Percentiles rank a stretch among this genome's conserved stretches.
Conservation (phyloP, 2,888 invertebrate species). For the Nesidiocoris tenuis region DNA sequence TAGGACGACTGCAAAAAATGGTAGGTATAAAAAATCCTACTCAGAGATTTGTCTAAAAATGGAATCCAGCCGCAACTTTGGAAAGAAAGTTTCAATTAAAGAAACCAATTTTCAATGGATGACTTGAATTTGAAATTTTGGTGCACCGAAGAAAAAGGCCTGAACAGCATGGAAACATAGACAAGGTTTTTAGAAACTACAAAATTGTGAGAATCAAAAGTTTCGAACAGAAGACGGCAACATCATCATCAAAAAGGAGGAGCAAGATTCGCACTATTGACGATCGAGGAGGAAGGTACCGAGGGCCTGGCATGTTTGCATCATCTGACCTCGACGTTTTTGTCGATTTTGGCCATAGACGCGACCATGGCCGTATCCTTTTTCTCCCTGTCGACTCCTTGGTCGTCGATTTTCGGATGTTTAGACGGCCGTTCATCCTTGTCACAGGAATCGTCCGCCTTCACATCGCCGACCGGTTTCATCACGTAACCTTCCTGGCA, state of each 20-base stretch:
- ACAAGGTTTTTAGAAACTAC: too few species aligned
- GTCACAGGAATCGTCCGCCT: neutral
- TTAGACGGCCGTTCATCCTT: neutral
- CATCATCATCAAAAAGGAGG: neutral
- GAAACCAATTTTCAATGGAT: neutral
- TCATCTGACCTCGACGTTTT: neutral
- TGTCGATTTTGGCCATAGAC: neutral
- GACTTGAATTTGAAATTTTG: too few species aligned
- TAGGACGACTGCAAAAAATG: too few species aligned
- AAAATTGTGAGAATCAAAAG: neutral
- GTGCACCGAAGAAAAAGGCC: too few species aligned
- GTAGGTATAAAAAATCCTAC: too few species aligned
- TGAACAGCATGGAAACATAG: too few species aligned
- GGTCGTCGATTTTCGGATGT: neutral
- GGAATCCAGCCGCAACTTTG: too few species aligned
- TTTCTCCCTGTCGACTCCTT: neutral
- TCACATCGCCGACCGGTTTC: constrained; percentile 53
- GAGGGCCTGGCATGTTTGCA: neutral
- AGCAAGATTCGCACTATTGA: neutral
- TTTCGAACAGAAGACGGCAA: neutral
- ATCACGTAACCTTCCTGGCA: constrained; percentile 71
- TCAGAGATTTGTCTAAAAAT: too few species aligned
- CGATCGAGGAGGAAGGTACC: neutral
- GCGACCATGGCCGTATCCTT: neutral
- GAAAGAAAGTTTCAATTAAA: neutral